Conservation (phyloP, 2,888 invertebrate species). For the Reticulitermes lucifugus region DNA sequence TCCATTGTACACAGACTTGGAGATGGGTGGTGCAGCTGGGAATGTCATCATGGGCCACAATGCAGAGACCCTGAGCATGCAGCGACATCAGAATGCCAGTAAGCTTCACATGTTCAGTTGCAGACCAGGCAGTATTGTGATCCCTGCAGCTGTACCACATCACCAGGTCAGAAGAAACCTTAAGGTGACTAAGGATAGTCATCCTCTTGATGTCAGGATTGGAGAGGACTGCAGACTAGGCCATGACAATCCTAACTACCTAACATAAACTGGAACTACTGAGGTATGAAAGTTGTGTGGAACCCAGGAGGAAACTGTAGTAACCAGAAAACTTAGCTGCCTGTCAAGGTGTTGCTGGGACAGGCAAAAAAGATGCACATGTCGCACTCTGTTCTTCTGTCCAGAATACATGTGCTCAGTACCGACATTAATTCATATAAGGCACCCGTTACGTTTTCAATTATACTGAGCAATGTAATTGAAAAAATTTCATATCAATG, state of each 20-base stretch:
- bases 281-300: not conserved
- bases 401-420: too few species aligned
- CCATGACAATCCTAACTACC: slow-evolving; percentile 57
- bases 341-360: too few species aligned
- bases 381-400: too few species aligned
- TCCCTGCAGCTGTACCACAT: slow-evolving; percentile 52
- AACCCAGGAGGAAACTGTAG: not conserved
- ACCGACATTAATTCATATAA: too few species aligned
- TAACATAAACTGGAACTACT: slow-evolving; percentile 7
- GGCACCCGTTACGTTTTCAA: too few species aligned
- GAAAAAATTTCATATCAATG: too few species aligned
- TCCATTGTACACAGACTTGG: slow-evolving; percentile 42
- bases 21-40: slow-evolving; percentile 45
- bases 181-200: slow-evolving; percentile 26
- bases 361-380: too few species aligned
- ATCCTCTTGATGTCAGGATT: slow-evolving; percentile 42
- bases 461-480: too few species aligned
- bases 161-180: slow-evolving; percentile 25
- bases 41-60: slow-evolving; percentile 51
- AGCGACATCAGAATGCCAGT: slow-evolving; percentile 56
- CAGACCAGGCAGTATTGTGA: slow-evolving; percentile 57
- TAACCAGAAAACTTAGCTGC: too few species aligned
- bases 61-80: slow-evolving; percentile 50
- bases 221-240: slow-evolving; percentile 53
- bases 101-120: slow-evolving; percentile 58